A percentile compares a stretch with the other conserved stretches of the same genome.
These are phyloP conservation scores for Papilio polytes DNA, from an alignment of 1,140 invertebrate species.

Conservation along the genomic window DNA sequence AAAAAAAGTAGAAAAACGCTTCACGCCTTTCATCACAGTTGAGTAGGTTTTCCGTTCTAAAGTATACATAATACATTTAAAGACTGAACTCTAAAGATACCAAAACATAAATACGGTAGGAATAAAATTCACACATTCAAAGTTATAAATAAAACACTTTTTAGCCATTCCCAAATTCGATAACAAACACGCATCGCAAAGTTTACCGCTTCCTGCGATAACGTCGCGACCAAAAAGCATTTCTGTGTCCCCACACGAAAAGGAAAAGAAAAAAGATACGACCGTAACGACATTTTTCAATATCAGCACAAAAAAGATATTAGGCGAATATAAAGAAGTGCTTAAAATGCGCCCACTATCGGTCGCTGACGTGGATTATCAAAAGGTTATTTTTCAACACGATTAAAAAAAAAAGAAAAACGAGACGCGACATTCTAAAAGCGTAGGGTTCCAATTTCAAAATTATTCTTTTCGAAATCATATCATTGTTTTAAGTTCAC, in stretches of 20 bases:
- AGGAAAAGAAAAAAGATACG: slow-evolving; percentile 57
- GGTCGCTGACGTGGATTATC: slow-evolving; percentile 58
- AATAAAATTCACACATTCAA: slow-evolving; percentile 9
- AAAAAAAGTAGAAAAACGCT: not conserved
- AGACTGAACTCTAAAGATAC: not conserved
- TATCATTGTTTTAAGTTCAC: slow-evolving; percentile 75
- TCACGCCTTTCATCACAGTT: slow-evolving; percentile 6
- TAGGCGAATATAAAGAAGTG: slow-evolving; percentile 62
- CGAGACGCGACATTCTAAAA: slow-evolving; percentile 56
- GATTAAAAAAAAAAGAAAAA: slow-evolving; percentile 50
- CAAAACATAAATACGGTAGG: slow-evolving; percentile 28
- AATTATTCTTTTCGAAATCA: slow-evolving; percentile 62
- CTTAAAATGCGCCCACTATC: slow-evolving; percentile 59
- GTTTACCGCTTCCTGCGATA: slow-evolving; percentile 70
- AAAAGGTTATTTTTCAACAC: slow-evolving; percentile 55
- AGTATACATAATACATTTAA: not conserved
- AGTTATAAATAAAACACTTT: slow-evolving; percentile 40
- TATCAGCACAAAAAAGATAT: slow-evolving; percentile 68
- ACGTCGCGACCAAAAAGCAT: slow-evolving; percentile 77
- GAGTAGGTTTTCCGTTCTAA: not conserved
- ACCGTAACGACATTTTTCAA: slow-evolving; percentile 79
- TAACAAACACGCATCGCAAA: slow-evolving; percentile 61
- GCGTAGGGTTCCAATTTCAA: slow-evolving; percentile 67
- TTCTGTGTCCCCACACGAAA: slow-evolving; percentile 72
- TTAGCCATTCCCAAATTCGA: slow-evolving; percentile 62